Evolutionary conservation across 1,140 invertebrate species (phyloP).

Genomic region (Augochlora pura): DNA sequence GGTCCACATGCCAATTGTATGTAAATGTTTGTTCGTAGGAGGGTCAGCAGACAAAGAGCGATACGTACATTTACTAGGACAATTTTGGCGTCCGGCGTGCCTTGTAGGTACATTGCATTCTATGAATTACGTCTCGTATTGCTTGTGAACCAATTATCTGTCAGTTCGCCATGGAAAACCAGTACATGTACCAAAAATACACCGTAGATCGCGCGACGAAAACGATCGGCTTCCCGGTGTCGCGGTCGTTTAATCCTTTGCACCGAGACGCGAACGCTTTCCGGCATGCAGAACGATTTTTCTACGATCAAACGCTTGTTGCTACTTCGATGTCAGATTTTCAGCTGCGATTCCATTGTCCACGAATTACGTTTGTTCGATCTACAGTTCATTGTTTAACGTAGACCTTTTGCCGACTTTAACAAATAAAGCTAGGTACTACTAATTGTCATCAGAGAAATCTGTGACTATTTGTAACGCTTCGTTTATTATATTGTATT

Average conservation of each 20-base stretch:
- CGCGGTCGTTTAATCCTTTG: conserved; percentile 13
- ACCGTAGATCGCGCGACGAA: too few species aligned
- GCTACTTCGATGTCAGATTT: too few species aligned
- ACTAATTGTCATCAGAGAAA: too few species aligned
- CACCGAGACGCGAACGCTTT: neutral
- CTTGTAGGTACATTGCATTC: conserved; percentile 63
- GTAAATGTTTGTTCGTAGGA: conserved; percentile 66
- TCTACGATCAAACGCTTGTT: too few species aligned
- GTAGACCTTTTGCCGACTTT: too few species aligned
- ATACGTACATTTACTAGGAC: conserved; percentile 80
- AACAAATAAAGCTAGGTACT: too few species aligned
- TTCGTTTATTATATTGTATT: too few species aligned
- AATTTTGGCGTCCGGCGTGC: conserved; percentile 60
- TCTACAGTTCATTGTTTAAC: too few species aligned
- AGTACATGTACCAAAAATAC: neutral
- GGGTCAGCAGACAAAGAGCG: conserved; percentile 73
- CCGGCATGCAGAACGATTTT: too few species aligned
- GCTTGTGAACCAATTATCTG: conserved; percentile 49
- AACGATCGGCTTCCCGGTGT: conserved; percentile 1
- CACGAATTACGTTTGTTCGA: too few species aligned
- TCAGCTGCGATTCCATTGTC: too few species aligned
- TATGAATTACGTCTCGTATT: conserved; percentile 56
- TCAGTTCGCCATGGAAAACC: conserved; percentile 18
- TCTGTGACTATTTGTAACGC: too few species aligned
- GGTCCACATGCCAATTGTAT: conserved; percentile 60